phyloP scores from a whole-genome alignment of 2,113 vertebrate genomes.

The Henicopernis longicauda region DNA sequence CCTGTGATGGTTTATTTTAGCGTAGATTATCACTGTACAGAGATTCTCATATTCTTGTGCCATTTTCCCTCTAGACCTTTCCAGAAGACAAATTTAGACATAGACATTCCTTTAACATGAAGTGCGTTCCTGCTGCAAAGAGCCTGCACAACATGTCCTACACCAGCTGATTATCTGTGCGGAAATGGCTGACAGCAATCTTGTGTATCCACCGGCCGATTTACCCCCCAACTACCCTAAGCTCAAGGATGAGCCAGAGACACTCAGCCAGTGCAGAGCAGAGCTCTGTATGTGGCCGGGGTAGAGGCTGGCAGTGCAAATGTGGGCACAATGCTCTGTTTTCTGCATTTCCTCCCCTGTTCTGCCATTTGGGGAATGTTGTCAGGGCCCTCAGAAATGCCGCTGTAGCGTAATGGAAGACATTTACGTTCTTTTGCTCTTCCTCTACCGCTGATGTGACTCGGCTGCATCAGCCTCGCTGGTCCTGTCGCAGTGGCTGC shows the following conservation, averaged over 20 bases:
- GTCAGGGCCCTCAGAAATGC: not conserved
- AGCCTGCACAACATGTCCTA: not conserved
- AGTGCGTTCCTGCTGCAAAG: not conserved
- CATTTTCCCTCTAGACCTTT: not conserved
- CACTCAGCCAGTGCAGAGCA: not conserved
- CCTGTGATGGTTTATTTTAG: constrained; percentile 9
- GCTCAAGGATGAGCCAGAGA: not conserved
- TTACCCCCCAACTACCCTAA: too few relatives aligned
- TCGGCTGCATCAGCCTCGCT: not conserved
- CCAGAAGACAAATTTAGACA: not conserved
- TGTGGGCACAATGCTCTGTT: not conserved
- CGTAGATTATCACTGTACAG: not conserved
- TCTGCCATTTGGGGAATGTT: not conserved
- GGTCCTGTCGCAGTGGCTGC: not conserved
- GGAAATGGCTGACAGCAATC: not conserved
- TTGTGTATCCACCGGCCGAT: not conserved
- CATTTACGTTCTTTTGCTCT: not conserved
- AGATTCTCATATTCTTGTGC: not conserved
- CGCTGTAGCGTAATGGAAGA: not conserved
- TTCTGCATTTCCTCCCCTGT: not conserved
- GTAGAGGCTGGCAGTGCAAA: not conserved
- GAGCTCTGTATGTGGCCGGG: accelerated
- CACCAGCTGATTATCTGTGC: not conserved
- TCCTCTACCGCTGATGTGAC: not conserved
- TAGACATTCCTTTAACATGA: not conserved